These are phyloP conservation scores for Drosophila kanapiae DNA, from an alignment of 1,140 invertebrate species.

Conservation along the genomic window DNA sequence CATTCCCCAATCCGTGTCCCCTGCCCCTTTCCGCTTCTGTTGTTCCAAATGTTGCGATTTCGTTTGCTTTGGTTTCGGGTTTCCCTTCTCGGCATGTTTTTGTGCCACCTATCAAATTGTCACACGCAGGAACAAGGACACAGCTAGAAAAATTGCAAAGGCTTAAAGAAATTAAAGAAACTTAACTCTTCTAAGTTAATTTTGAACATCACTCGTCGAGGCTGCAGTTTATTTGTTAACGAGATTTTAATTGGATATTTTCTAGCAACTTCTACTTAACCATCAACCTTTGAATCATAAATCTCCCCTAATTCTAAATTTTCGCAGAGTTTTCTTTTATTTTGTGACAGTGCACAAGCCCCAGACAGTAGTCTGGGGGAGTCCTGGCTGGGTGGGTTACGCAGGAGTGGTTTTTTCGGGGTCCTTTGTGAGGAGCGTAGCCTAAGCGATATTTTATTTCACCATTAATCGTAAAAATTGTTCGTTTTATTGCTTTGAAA, in stretches of 20 bases:
- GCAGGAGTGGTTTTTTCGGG: background rate
- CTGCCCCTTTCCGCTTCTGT: background rate
- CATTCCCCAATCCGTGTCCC: background rate
- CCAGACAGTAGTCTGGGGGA: background rate
- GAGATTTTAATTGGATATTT: no score
- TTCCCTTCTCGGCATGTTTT: constrained; percentile 38
- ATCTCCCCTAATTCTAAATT: no score
- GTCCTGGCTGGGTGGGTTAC: background rate
- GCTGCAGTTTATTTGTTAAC: no score
- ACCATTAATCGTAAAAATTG: constrained; percentile 55
- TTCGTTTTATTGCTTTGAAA: constrained; percentile 70
- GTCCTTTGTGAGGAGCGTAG: constrained; percentile 8
- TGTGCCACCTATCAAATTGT: constrained; percentile 41
- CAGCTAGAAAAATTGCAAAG: background rate
- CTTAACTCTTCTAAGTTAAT: no score
- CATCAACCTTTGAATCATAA: background rate
- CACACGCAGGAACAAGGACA: constrained; percentile 27
- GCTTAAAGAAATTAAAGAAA: no score
- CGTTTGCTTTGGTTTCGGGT: constrained; percentile 36
- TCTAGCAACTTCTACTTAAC: no score
- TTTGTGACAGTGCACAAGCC: background rate
- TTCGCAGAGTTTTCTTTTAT: background rate
- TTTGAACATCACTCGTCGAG: no score
- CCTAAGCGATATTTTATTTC: constrained; percentile 63
- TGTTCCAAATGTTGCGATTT: constrained; percentile 32